Conservation (phyloP, 2,888 invertebrate genomes). For the Mythimna loreyi region DNA sequence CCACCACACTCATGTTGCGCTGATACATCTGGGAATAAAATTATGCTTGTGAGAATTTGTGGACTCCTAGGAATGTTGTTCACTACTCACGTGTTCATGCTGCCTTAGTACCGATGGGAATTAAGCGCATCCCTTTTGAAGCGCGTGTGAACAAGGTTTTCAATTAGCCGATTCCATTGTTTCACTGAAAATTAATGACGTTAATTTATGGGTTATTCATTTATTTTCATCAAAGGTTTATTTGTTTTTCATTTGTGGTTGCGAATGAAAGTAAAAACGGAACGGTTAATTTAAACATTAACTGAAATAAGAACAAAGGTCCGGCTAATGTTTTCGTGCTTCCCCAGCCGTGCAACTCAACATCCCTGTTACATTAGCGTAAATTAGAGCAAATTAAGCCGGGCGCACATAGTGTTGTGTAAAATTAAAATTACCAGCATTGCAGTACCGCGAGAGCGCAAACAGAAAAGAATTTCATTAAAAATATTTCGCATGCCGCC, state of each 20-base stretch:
- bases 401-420: constrained; percentile 63
- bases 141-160: constrained; percentile 46
- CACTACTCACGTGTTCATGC: constrained; percentile 56
- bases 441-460: constrained; percentile 57
- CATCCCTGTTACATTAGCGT: constrained; percentile 69
- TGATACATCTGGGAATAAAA: constrained; percentile 69
- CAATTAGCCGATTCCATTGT: constrained; percentile 1
- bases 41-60: constrained; percentile 61
- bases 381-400: constrained; percentile 73
- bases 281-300: constrained; percentile 46
- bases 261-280: constrained; percentile 27
- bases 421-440: constrained; percentile 70
- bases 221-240: constrained; percentile 10
- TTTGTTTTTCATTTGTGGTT: constrained; percentile 18
- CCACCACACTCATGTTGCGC: constrained; percentile 55
- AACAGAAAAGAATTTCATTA: constrained; percentile 75
- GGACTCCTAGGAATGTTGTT: constrained; percentile 43
- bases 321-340: constrained; percentile 53
- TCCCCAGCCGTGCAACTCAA: constrained; percentile 57
- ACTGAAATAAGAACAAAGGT: constrained; percentile 41
- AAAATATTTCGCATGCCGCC: constrained; percentile 72
- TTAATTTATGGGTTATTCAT: constrained; percentile 4
- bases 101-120: constrained; percentile 70
- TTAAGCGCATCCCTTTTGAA: constrained; percentile 57
- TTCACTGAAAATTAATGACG: not conserved